Evolutionary conservation across 2,113 vertebrate genomes (phyloP).

Genomic region (Gallinago undulata): DNA sequence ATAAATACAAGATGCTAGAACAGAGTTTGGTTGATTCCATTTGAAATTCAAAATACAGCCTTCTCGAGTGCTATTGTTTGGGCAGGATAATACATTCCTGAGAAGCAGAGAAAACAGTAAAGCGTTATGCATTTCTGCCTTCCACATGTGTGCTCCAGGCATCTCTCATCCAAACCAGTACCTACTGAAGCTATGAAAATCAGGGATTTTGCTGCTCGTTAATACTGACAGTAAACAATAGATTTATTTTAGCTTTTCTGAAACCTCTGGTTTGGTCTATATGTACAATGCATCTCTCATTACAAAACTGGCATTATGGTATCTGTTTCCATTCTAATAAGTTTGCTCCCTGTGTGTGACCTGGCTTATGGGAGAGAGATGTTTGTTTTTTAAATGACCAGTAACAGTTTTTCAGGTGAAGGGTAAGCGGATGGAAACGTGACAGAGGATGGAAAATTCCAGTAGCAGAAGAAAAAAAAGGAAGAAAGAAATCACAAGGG

Average conservation of each 20-base stretch:
- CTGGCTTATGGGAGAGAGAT: neutral
- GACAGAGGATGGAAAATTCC: neutral
- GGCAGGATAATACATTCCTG: neutral
- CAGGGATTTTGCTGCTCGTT: neutral
- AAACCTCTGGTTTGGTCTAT: neutral
- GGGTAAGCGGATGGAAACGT: neutral
- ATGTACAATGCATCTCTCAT: neutral
- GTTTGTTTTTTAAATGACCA: neutral
- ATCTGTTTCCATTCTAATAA: neutral
- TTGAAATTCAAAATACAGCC: slow-evolving; percentile 8
- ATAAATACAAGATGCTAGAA: slow-evolving; percentile 22
- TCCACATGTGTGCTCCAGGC: slow-evolving; percentile 18
- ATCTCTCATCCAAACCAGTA: neutral
- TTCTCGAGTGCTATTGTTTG: neutral
- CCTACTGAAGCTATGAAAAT: neutral
- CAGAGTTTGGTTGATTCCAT: neutral
- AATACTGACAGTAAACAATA: neutral
- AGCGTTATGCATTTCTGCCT: neutral
- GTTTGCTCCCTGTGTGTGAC: neutral
- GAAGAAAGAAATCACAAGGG: neutral
- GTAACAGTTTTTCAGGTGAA: neutral
- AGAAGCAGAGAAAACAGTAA: slow-evolving; percentile 2
- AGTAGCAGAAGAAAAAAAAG: neutral
- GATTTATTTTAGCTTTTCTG: neutral
- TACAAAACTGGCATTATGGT: neutral